phyloP scores from a whole-genome alignment of 2,113 vertebrate species.

The Phycodurus eques region DNA sequence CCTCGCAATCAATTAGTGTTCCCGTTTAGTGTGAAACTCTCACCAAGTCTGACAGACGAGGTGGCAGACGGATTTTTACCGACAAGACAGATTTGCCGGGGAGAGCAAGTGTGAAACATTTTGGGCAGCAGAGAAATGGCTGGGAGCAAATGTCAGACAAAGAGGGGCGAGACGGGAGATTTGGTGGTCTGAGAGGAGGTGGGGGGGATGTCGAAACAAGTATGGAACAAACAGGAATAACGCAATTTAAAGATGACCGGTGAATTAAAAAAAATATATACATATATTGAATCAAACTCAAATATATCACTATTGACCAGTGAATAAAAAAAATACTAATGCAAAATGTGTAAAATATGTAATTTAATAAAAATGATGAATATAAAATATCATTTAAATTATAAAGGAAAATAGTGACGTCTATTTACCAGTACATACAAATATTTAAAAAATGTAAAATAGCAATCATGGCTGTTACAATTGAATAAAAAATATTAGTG shows the following conservation, averaged over 20 bases:
- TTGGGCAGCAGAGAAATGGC: conserved; percentile 37
- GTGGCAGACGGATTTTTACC: conserved; percentile 26
- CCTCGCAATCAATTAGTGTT: conserved; percentile 5
- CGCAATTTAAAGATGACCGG: neutral
- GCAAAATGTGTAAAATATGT: too few species aligned
- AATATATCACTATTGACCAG: too few species aligned
- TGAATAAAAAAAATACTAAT: too few species aligned
- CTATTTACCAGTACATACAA: too few species aligned
- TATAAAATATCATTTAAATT: too few species aligned
- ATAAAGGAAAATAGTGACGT: too few species aligned
- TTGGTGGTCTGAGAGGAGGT: neutral
- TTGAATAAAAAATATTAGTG: too few species aligned
- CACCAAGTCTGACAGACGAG: conserved; percentile 10
- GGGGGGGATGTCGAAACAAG: conserved; percentile 48
- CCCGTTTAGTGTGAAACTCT: conserved; percentile 5
- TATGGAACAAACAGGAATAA: conserved; percentile 33
- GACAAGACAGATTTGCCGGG: conserved; percentile 31
- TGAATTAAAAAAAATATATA: too few species aligned
- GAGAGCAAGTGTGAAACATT: conserved; percentile 38
- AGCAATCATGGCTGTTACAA: too few species aligned
- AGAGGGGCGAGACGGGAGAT: conserved; percentile 1
- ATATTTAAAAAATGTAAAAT: too few species aligned
- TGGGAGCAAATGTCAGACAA: conserved; percentile 48
- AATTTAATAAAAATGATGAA: too few species aligned
- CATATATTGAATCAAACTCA: too few species aligned